Evolutionary conservation across 2,888 invertebrate genomes (phyloP).

Genomic region (Palloptera scutellata): DNA sequence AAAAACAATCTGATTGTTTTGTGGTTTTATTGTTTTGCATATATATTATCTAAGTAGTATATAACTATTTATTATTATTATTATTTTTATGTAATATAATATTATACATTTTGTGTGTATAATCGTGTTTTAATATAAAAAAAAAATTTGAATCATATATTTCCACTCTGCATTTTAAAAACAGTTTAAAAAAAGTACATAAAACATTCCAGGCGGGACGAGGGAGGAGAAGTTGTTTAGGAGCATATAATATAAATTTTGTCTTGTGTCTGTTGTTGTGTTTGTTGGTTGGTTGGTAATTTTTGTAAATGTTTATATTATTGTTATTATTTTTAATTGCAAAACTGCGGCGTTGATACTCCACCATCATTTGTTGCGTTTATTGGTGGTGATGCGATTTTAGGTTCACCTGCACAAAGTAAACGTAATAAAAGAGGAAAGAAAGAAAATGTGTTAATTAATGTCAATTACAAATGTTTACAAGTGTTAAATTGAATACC

Average conservation of each 20-base stretch:
- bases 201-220: constrained; percentile 41
- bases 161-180: constrained; percentile 27
- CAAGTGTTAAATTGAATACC: not conserved
- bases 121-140: constrained; percentile 31
- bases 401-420: constrained; percentile 56
- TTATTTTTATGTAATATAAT: constrained; percentile 25
- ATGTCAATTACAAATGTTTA: not conserved
- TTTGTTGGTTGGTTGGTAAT: constrained; percentile 10
- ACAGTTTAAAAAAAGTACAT: constrained; percentile 34
- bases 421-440: constrained; percentile 20
- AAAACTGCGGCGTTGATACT: constrained; percentile 59
- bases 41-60: constrained; percentile 31
- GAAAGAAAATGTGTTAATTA: not conserved
- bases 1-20: constrained; percentile 31
- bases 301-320: constrained; percentile 10
- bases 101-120: constrained; percentile 34
- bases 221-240: constrained; percentile 20
- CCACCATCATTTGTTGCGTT: constrained; percentile 44
- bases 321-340: constrained; percentile 48
- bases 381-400: constrained; percentile 56
- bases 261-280: not conserved
- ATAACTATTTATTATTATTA: constrained; percentile 20
- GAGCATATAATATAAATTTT: constrained; percentile 1
- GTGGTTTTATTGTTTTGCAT: constrained; percentile 31
- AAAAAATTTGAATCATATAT: constrained; percentile 14